A percentile compares a stretch with the other conserved stretches of the same genome.
These are phyloP conservation scores for Diorhabda elongata DNA, from an alignment of 1,140 invertebrate species.

Conservation along the genomic window DNA sequence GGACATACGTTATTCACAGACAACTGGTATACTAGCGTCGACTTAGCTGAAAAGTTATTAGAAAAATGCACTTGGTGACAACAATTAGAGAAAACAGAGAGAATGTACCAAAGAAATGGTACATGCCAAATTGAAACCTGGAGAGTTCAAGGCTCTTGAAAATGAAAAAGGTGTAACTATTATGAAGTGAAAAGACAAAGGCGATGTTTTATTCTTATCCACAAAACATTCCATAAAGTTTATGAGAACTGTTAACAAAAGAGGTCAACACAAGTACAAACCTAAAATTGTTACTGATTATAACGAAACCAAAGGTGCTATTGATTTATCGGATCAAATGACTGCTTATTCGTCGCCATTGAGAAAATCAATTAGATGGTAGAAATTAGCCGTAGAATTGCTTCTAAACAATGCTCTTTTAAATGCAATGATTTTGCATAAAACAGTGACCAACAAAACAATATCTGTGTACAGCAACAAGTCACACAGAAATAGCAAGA, in stretches of 20 bases:
- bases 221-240: background rate
- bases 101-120: background rate
- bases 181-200: background rate
- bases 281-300: background rate
- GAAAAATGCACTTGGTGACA: conserved; percentile 43
- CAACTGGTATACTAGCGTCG: conserved; percentile 45
- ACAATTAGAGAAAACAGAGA: background rate
- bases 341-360: background rate
- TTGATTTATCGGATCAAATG: background rate
- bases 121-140: background rate
- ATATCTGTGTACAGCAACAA: background rate
- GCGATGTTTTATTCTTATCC: background rate
- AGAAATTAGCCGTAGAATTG: background rate
- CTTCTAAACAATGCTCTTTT: background rate
- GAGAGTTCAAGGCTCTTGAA: background rate
- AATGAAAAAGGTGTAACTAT: background rate
- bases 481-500: too few species aligned
- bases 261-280: background rate
- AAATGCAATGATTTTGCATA: background rate
- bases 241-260: background rate
- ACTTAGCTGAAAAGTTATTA: conserved; percentile 44
- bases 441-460: background rate
- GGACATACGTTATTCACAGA: conserved; percentile 33
- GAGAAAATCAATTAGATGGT: background rate
- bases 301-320: background rate